Base-by-base conservation (phyloP, 2,797 vertebrate species). In the Gouania willdenowi region DNA sequence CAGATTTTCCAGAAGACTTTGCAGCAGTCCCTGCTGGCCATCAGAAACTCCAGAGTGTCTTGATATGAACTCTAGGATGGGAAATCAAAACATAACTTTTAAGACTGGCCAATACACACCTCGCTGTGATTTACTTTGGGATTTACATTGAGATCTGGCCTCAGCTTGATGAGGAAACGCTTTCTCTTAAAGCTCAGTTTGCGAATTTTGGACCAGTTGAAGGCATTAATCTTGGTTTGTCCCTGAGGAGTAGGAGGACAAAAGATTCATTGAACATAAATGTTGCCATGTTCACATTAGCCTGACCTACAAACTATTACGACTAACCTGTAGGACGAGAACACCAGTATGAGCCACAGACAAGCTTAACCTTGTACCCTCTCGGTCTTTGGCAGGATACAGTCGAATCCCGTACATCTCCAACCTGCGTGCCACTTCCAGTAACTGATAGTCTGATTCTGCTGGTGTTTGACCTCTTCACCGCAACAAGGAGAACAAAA, bases 1-100 rank as follows among this genome's bases (percentile, higher is more conserved):
- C 95, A 97, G 77, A 97, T 96, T 87, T 99, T 99, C 97, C 97
- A 99, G 82, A 99, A 98, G 43, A 94, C 85, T 83, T 99, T 99
- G 82, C 97, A 98, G 73, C 93, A 94, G 77, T 99, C 94, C 42
- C 95, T 91, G 77, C 91, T 97, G 61, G 82, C 89, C 96, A 99
- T 98, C 34, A 95, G 79, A 71, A 99, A 98, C 84, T 99, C 96
- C 81, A 98, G 78, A 1, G 93, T 97, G 70, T 97, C 95, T 77
- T 96, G 94, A 85, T 89, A 94, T 0, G 92, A 91, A 68, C 92
- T 97, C 91, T 97, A 71, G 25, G n/a, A n/a, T n/a, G 4, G 4
- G 37, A 26, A 13, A 35, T 7, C 2, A 6, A 27, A 12, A 35
- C 7, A 25, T 2, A 14, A 12, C 2, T 49, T 20, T 24, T 9